A percentile compares a stretch with the other conserved stretches of the same genome.
These are phyloP conservation scores for Hololepta plana DNA, from an alignment of 2,888 invertebrate genomes.

Conservation along the genomic window DNA sequence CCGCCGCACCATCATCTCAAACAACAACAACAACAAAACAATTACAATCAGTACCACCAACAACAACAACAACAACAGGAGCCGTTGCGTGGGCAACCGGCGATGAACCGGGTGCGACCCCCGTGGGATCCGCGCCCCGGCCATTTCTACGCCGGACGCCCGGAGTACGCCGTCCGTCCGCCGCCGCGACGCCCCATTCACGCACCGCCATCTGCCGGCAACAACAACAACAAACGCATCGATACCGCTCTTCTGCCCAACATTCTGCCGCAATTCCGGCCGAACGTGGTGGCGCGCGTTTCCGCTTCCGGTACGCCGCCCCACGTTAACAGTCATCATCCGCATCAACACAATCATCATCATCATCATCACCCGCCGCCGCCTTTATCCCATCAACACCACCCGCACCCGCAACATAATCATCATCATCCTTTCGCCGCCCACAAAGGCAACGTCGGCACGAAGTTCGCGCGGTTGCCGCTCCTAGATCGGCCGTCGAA, in stretches of 20 bases:
- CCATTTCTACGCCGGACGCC: constrained; percentile 25
- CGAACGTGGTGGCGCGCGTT: constrained; percentile 36
- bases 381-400: constrained; percentile 15
- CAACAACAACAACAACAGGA: constrained; percentile 12
- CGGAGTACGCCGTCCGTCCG: constrained; percentile 25
- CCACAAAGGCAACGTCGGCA: too few species aligned
- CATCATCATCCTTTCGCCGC: too few species aligned
- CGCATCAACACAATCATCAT: constrained; percentile 25
- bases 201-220: constrained; percentile 15
- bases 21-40: constrained; percentile 22
- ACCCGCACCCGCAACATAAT: constrained; percentile 13
- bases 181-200: constrained; percentile 14
- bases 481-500: constrained; percentile 26
- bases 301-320: constrained; percentile 11
- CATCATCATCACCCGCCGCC: constrained; percentile 24
- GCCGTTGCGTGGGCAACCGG: constrained; percentile 9
- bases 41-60: constrained; percentile 29
- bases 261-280: constrained; percentile 52
- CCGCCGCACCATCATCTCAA: constrained; percentile 30
- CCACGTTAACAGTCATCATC: constrained; percentile 6
- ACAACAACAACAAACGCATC: constrained; percentile 24
- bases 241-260: constrained; percentile 41
- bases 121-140: constrained; percentile 30
- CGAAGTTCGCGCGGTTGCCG: constrained; percentile 22
- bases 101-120: constrained; percentile 23